Percentiles rank a stretch among this genome's conserved stretches.
Evolutionary conservation across 2,888 invertebrate genomes (phyloP).

Genomic region (Pandemis corylana): DNA sequence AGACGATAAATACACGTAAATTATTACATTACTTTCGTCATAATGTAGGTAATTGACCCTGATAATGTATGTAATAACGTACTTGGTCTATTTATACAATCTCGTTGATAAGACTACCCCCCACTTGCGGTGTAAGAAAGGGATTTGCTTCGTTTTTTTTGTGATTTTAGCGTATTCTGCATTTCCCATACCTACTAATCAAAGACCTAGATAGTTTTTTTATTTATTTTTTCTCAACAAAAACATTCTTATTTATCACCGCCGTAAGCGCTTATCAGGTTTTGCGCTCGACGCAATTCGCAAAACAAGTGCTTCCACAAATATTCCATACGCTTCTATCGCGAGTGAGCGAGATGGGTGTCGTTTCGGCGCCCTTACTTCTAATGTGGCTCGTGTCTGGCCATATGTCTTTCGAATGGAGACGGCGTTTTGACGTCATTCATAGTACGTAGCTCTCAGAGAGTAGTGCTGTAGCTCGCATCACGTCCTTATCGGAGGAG

Average conservation of each 20-base stretch:
- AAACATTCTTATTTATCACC: slow-evolving; percentile 54
- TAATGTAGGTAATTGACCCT: slow-evolving; percentile 24
- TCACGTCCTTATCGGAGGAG: slow-evolving; percentile 69
- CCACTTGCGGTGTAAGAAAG: slow-evolving; percentile 4
- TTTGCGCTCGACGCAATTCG: slow-evolving; percentile 79
- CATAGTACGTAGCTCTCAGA: slow-evolving; percentile 85
- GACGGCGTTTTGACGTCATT: slow-evolving; percentile 75
- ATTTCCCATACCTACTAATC: neutral
- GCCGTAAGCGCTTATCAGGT: slow-evolving; percentile 58
- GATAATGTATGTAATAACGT: slow-evolving; percentile 4
- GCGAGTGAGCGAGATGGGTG: slow-evolving; percentile 73
- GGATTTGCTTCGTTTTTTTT: slow-evolving; percentile 11
- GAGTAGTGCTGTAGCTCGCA: slow-evolving; percentile 79
- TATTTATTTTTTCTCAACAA: slow-evolving; percentile 46
- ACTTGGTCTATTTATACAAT: slow-evolving; percentile 1
- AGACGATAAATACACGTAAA: neutral
- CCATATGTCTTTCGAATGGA: slow-evolving; percentile 72
- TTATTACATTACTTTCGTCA: slow-evolving; percentile 25
- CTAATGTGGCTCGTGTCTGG: slow-evolving; percentile 67
- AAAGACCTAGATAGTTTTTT: slow-evolving; percentile 2
- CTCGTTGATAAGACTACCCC: slow-evolving; percentile 34
- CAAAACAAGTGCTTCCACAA: slow-evolving; percentile 82
- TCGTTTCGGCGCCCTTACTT: slow-evolving; percentile 68
- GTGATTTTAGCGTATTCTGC: neutral
- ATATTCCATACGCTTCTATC: slow-evolving; percentile 81